Base-by-base conservation (phyloP, 2,797 vertebrate genomes). In the Paramormyrops hopkinsi region DNA sequence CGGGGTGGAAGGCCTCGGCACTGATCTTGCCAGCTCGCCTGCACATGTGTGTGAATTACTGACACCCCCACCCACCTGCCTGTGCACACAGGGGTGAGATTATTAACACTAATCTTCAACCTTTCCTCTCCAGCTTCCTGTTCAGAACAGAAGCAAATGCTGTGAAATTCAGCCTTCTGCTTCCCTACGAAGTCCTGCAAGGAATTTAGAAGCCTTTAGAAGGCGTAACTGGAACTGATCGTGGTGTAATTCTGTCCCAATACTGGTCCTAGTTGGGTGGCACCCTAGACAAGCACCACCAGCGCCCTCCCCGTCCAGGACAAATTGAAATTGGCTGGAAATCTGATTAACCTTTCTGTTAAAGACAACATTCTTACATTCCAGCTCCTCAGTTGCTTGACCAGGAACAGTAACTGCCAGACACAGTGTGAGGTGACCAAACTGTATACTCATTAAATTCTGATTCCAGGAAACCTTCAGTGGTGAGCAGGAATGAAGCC, bases 51-150 rank as follows among this genome's bases (percentile, higher is more conserved):
- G 51, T 86, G 85, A 54, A n/a, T 54, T 37, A 37, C 17, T 86
- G 46, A 85, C 86, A 41, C 59, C 48, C 53, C 51, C 85, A 85
- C 48, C 84, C 82, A 88, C 46, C 84, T 90, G 76, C 50, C 17
- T 53, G 33, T 44, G 41, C 54, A 53, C 88, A 65, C 50, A 62
- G 46, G 73, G 46, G 59, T 87, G 19, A 25, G 69, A 41, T 84
- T 85, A 65, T 50, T 83, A 87, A 87, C 22, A 11, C 2, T 46
- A 41, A 37, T 86, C 25, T 50, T 86, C 88, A 51, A n/a, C 82
- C 29, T 84, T 46, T n/a, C 51, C 62, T 87, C 19, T 59, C 29
- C 44, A 54, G 48, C 65, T 22, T 29, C n/a, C 29, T 73, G 65
- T 33, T 53, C 29, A 41, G n/a, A 29, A 46, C 41, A 82, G 76